phyloP scores from a whole-genome alignment of 2,888 invertebrate genomes.

The Carabus problematicus region DNA sequence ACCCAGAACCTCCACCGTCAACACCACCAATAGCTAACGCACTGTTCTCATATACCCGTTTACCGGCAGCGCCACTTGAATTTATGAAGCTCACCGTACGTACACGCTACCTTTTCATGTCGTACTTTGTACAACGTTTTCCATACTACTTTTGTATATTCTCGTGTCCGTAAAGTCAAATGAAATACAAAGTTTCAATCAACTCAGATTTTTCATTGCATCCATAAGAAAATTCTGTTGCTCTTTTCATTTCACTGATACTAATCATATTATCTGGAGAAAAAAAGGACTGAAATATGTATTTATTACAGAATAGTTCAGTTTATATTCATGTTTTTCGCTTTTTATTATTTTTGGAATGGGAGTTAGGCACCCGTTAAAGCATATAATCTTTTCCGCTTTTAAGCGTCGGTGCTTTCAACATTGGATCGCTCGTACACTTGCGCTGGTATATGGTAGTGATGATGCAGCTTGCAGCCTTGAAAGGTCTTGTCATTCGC shows the following conservation, averaged over 20 bases:
- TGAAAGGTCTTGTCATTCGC: background rate
- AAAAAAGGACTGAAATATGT: too few relatives aligned
- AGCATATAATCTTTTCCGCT: constrained; percentile 13
- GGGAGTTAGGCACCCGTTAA: constrained; percentile 6
- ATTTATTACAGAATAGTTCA: too few relatives aligned
- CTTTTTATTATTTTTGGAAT: background rate
- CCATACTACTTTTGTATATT: background rate
- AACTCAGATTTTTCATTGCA: too few relatives aligned
- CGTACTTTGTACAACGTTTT: background rate
- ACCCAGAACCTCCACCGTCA: constrained; percentile 3
- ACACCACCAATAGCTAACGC: background rate
- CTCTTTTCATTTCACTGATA: too few relatives aligned
- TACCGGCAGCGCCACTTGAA: background rate
- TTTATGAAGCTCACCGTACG: background rate
- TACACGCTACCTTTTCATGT: background rate
- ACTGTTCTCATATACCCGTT: background rate
- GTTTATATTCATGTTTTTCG: background rate
- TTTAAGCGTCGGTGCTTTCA: background rate
- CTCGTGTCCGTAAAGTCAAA: background rate
- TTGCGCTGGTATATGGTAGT: too few relatives aligned
- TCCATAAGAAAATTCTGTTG: too few relatives aligned
- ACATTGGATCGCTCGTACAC: too few relatives aligned
- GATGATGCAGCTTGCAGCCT: constrained; percentile 8
- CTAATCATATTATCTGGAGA: too few relatives aligned
- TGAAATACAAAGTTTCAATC: background rate